phyloP scores from a whole-genome alignment of 2,113 vertebrate genomes.

The Cynoglossus semilaevis region DNA sequence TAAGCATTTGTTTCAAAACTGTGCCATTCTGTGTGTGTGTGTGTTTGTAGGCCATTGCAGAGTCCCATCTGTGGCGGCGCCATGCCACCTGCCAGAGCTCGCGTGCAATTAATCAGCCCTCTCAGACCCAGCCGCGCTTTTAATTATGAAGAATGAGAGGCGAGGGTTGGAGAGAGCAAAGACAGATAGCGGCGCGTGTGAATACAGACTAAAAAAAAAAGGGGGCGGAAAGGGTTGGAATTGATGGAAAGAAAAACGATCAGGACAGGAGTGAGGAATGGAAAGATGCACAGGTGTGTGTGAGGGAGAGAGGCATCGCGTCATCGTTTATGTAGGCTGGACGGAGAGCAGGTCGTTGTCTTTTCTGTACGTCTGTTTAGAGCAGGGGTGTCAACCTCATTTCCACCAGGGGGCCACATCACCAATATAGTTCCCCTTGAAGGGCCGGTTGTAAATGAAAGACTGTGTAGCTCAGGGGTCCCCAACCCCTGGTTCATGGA shows the following conservation, averaged over 20 bases:
- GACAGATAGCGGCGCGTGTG: constrained; percentile 18
- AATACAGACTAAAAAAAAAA: background rate
- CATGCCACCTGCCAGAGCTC: constrained; percentile 57
- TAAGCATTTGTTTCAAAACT: constrained; percentile 10
- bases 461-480: too few species aligned
- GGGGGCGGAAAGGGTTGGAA: background rate
- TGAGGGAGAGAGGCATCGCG: constrained; percentile 65
- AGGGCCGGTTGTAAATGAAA: too few species aligned
- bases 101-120: constrained; percentile 60
- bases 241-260: constrained; percentile 8
- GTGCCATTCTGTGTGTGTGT: constrained; percentile 13
- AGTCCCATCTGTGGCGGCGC: constrained; percentile 44
- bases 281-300: constrained; percentile 45
- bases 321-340: constrained; percentile 62
- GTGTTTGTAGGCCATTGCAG: background rate
- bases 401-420: too few species aligned
- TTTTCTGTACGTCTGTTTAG: constrained; percentile 35
- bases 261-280: constrained; percentile 13
- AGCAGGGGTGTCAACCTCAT: too few species aligned
- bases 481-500: too few species aligned
- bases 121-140: constrained; percentile 51
- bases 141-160: constrained; percentile 64
- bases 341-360: constrained; percentile 34
- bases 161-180: constrained; percentile 34
- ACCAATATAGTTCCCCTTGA: too few species aligned